Evolutionary conservation across 1,140 invertebrate genomes (phyloP).

Genomic region (Homalodisca vitripennis): DNA sequence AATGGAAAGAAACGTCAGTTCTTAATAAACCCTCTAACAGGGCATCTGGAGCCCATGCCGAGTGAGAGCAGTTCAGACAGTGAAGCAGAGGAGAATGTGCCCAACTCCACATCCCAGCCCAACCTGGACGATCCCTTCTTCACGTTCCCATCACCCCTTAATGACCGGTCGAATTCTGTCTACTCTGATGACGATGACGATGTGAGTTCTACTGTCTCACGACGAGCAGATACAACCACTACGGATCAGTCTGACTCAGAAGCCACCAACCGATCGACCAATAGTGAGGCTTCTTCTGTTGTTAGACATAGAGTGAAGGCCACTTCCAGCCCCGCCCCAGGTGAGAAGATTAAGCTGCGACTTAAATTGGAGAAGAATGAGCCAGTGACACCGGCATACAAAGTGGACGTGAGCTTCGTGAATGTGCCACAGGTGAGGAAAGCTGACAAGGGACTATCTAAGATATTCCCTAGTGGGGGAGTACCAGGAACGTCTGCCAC

Average conservation of each 20-base stretch:
- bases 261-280: conserved; percentile 56
- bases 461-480: conserved; percentile 43
- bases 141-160: conserved; percentile 53
- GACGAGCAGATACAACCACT: conserved; percentile 54
- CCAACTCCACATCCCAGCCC: conserved; percentile 32
- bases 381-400: conserved; percentile 71
- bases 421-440: conserved; percentile 55
- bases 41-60: conserved; percentile 77
- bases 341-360: conserved; percentile 80
- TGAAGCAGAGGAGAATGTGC: conserved; percentile 44
- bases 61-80: conserved; percentile 58
- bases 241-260: conserved; percentile 65
- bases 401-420: conserved; percentile 77
- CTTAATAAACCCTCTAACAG: conserved; percentile 85
- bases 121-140: conserved; percentile 53
- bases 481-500: neutral
- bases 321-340: conserved; percentile 42
- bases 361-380: conserved; percentile 81
- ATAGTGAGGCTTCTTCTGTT: conserved; percentile 48
- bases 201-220: conserved; percentile 39
- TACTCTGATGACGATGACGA: conserved; percentile 50
- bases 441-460: conserved; percentile 51
- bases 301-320: conserved; percentile 33
- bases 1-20: conserved; percentile 64
- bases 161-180: conserved; percentile 59